Conservation (phyloP, 2,888 invertebrate genomes). For the Coenonympha arcania region DNA sequence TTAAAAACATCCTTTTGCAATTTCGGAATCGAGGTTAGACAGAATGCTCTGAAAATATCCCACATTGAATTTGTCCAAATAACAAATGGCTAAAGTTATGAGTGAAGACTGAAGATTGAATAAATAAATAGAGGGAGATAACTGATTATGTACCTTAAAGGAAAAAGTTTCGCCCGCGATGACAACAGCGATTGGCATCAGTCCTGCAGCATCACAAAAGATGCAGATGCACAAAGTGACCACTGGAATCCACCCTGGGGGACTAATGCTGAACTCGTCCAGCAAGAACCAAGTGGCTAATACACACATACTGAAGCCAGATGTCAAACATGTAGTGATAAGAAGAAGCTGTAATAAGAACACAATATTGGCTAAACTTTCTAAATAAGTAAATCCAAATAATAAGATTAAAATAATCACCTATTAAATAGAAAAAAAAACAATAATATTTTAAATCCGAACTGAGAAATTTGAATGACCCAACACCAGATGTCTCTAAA, state of each 20-base stretch:
- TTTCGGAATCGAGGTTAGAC: too few relatives aligned
- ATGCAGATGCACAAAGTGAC: conserved; percentile 50
- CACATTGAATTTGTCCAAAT: too few relatives aligned
- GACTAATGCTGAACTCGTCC: conserved; percentile 17
- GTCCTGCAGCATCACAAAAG: conserved; percentile 48
- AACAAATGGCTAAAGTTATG: too few relatives aligned
- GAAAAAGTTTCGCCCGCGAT: conserved; percentile 53
- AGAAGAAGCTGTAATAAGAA: conserved; percentile 29
- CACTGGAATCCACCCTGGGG: conserved; percentile 36
- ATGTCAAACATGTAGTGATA: conserved; percentile 26
- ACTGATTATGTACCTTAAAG: conserved; percentile 31
- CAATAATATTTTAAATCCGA: too few relatives aligned
- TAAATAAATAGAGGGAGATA: not conserved
- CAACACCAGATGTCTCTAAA: too few relatives aligned
- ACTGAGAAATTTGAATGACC: too few relatives aligned
- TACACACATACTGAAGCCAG: conserved; percentile 31
- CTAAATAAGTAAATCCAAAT: too few relatives aligned
- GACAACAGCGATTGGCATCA: conserved; percentile 52
- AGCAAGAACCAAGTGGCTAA: conserved; percentile 33
- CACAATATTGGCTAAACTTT: not conserved
- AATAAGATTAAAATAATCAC: too few relatives aligned
- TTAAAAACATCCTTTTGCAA: too few relatives aligned
- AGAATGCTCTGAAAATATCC: too few relatives aligned
- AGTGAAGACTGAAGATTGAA: too few relatives aligned
- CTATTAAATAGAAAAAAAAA: too few relatives aligned